Percentiles rank a stretch among this genome's conserved stretches.
Evolutionary conservation across 2,113 vertebrate genomes (phyloP).

Genomic region (Callipepla squamata): DNA sequence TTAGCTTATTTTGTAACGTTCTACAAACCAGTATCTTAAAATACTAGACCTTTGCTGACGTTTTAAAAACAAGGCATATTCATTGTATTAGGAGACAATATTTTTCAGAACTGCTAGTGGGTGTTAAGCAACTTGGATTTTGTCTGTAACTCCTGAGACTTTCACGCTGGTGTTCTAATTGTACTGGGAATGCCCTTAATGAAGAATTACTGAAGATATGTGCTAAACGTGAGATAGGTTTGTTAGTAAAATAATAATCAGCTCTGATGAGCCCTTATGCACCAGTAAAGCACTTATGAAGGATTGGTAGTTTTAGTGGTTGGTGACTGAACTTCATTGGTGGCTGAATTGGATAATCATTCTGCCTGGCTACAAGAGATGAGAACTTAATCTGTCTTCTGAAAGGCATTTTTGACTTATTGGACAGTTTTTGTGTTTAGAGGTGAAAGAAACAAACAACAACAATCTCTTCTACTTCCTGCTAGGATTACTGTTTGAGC

Average conservation of each 20-base stretch:
- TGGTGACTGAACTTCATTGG: background rate
- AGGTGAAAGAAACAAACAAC: background rate
- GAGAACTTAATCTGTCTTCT: background rate
- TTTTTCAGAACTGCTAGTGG: background rate
- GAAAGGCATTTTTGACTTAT: background rate
- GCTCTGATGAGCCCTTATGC: background rate
- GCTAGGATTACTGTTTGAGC: background rate
- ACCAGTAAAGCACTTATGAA: background rate
- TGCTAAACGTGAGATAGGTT: background rate
- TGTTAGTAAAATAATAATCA: background rate
- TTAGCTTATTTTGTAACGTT: slow-evolving; percentile 13
- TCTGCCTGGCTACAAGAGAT: background rate
- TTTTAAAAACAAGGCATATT: background rate
- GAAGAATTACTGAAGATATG: background rate
- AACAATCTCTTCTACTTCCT: background rate
- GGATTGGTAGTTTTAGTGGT: background rate
- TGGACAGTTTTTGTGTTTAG: background rate
- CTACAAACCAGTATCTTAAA: background rate
- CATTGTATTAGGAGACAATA: background rate
- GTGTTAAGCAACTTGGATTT: background rate
- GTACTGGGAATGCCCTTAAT: background rate
- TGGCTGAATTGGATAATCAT: background rate
- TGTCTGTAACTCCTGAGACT: background rate
- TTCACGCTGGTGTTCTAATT: background rate
- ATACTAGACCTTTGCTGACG: background rate